These are phyloP conservation scores for Drosophila buzzatii DNA, from an alignment of 2,888 invertebrate species.

Conservation along the genomic window DNA sequence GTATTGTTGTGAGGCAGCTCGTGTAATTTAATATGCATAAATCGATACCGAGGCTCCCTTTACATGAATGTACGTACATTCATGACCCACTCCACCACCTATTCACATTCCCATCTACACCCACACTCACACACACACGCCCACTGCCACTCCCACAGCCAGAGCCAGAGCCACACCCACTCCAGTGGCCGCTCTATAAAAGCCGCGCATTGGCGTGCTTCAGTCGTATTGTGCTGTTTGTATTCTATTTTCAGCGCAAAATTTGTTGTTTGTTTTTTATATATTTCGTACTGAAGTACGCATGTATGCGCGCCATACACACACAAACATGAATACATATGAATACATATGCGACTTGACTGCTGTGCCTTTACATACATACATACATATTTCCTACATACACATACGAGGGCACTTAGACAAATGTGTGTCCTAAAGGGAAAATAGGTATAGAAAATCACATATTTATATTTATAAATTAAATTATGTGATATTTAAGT, in stretches of 20 bases:
- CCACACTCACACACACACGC: neutral
- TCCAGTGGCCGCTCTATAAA: conserved; percentile 8
- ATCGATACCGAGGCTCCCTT: conserved; percentile 66
- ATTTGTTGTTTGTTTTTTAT: conserved; percentile 79
- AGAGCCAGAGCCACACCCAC: neutral
- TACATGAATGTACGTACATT: conserved; percentile 13
- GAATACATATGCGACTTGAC: conserved; percentile 2
- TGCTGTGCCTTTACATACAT: conserved; percentile 21
- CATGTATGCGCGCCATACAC: conserved; percentile 4
- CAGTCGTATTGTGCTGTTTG: conserved; percentile 63
- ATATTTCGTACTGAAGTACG: conserved; percentile 33
- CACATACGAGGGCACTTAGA: neutral
- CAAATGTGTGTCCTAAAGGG: neutral
- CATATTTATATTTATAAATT: neutral
- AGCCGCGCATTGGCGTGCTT: conserved; percentile 45
- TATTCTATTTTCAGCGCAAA: conserved; percentile 76
- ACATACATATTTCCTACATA: neutral
- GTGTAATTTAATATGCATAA: conserved; percentile 82
- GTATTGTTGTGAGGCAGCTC: conserved; percentile 53
- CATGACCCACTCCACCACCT: neutral
- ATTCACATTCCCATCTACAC: conserved; percentile 16
- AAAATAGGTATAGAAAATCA: no score
- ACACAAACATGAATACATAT: neutral
- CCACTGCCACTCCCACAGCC: neutral
- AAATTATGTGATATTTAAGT: neutral